Evolutionary conservation across 2,113 vertebrate genomes (phyloP), one percentile per base, ranked within the genome.

Genomic region (Ailurus styani): DNA sequence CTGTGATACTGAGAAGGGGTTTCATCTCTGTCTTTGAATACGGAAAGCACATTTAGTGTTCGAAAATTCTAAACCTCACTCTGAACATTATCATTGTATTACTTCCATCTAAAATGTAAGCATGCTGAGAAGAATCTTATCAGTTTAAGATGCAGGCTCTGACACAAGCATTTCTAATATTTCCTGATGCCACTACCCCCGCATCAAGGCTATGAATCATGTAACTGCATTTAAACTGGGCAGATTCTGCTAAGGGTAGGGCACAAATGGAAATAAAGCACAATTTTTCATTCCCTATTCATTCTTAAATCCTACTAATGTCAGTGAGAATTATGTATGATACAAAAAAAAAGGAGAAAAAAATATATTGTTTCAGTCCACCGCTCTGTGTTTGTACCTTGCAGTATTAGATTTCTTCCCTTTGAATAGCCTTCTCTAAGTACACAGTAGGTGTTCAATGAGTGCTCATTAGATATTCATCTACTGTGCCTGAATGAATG

Each of bases 21-120:
- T 82, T 81, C 21, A 10, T 95, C 95, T 78, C 52, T 70, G 34
- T 29, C 34, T 64, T 91, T 84, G 55, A 84, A 60, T 84, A 81
- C 11, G 57, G 78, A 90, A 91, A 55, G 45, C 52, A 88, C 54
- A 92, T 82, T 77, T 73, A 45, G 34, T n/a, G 40, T 81, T 88
- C 25, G 52, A 31, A 96, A 97, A 85, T 97, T 95, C 81, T 70
- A 72, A 70, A 7, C 68, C 34, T 97, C 20, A 20, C n/a, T 73
- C 45, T 66, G 55, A 84, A 79, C 14, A 40, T 92, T 60, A 7
- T 40, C 4, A 3, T n/a, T 42, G 3, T 47, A n/a, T 86, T 73
- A 45, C 78, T 93, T 40, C 45, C 54, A 18, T 95, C 21, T 40
- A 92, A 91, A 91, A 81, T 29, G 37, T 37, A 70, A 64, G 77